Base-by-base conservation (phyloP, 2,888 invertebrate genomes). In the Cyaniris semiargus region DNA sequence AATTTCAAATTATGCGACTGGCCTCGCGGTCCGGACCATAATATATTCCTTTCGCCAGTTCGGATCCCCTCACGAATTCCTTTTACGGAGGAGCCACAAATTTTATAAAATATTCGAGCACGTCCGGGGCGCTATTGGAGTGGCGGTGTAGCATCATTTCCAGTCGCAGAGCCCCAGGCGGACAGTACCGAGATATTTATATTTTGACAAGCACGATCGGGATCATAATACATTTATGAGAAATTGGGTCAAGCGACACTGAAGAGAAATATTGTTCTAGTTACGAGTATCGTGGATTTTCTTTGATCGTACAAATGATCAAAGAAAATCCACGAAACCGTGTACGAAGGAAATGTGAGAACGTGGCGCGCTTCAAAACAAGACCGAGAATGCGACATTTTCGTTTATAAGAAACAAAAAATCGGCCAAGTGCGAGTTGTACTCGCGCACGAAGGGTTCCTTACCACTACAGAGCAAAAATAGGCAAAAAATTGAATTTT, bases 21-120 rank as follows among this genome's bases (percentile, higher is more conserved):
- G 53, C 53, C 53, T 53, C 53, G 53, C 18, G 53, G 53, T 53
- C 5, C 18, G 4, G 53, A 18, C 53, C 66, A 15, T 66, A 66
- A 31, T 66, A 18, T 66, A 66, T 66, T 66, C 66, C 66, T 27
- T 66, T 66, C 66, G 27, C 66, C 27, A 31, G 27, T 31, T 66
- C 66, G 66, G 27, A 66, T 15, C 13, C 27, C 13, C 10, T 66
- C 66, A 66, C 66, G 15, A 66, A 66, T 66, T 66, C 38, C 38
- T 72, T 72, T 72, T 38, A 15, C 44, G 72, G 15, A 27, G 27
- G 18, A 72, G 44, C n/a, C 21, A 44, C 72, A 38, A 72, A 72
- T 72, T 66, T 76, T 76, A 76, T 76, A 31, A 76, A 76, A 76
- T 76, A 76, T 76, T 76, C 70, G 48, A 70, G 76, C 48, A 70